Conservation (phyloP, 2,888 invertebrate genomes). For the Chloroclystis v-ata region DNA sequence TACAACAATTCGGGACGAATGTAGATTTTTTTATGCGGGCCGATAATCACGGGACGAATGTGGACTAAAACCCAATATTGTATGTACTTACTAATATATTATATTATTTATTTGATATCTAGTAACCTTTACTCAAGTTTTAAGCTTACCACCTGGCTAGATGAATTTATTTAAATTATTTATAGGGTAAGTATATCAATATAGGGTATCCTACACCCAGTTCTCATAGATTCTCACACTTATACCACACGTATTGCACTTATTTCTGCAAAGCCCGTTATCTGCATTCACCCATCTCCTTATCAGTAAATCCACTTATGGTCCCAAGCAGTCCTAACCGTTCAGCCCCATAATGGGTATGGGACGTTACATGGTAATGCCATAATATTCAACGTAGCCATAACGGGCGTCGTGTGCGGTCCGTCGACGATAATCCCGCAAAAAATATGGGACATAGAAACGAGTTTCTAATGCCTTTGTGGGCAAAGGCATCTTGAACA, state of each 20-base stretch:
- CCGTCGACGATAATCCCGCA: slow-evolving; percentile 38
- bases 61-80: too few relatives aligned
- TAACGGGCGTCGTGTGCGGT: slow-evolving; percentile 42
- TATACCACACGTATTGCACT: slow-evolving; percentile 7
- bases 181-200: too few relatives aligned
- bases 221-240: too few relatives aligned
- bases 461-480: slow-evolving; percentile 10
- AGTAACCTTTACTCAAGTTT: too few relatives aligned
- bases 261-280: slow-evolving; percentile 42
- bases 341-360: slow-evolving; percentile 26
- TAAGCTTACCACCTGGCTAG: too few relatives aligned
- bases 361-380: slow-evolving; percentile 23
- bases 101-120: too few relatives aligned
- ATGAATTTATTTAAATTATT: too few relatives aligned
- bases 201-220: too few relatives aligned
- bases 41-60: too few relatives aligned
- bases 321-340: slow-evolving; percentile 28
- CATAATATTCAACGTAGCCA: slow-evolving; percentile 18
- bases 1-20: too few relatives aligned
- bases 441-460: slow-evolving; percentile 34
- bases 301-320: slow-evolving; percentile 31
- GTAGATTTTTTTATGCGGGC: too few relatives aligned
- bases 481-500: slow-evolving; percentile 5
- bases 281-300: slow-evolving; percentile 35
- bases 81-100: too few relatives aligned